A percentile compares a stretch with the other conserved stretches of the same genome.
phyloP scores from a whole-genome alignment of 1,140 invertebrate species.

The Drosophila novamexicana region DNA sequence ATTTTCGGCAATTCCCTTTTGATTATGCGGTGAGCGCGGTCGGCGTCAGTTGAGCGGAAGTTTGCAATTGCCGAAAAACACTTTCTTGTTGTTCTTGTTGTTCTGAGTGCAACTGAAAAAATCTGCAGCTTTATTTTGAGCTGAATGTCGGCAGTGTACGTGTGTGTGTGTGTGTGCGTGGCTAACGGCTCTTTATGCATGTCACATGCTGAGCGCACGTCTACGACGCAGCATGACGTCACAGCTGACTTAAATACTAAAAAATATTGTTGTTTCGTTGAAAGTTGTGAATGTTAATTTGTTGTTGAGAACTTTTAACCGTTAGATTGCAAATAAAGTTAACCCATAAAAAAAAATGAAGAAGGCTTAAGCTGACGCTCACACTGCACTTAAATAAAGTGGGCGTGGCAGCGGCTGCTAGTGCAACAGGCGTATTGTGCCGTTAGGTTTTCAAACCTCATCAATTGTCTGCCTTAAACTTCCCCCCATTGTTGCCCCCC shows the following conservation, averaged over 20 bases:
- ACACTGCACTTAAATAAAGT: constrained; percentile 36
- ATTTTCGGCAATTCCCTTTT: constrained; percentile 22
- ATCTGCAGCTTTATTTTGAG: constrained; percentile 1
- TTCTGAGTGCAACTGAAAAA: not conserved
- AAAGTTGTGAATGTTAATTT: not conserved
- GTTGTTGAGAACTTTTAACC: too few relatives aligned
- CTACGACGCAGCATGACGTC: not conserved
- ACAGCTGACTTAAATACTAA: not conserved
- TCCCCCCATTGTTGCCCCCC: not conserved
- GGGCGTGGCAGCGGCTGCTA: constrained; percentile 27
- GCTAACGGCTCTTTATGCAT: constrained; percentile 6
- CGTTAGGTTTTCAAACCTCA: constrained; percentile 67
- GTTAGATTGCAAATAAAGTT: too few relatives aligned
- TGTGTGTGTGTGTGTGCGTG: not conserved
- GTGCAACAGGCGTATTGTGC: constrained; percentile 31
- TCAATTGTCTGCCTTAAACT: constrained; percentile 65
- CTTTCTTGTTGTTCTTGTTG: not conserved
- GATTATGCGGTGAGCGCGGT: constrained; percentile 1
- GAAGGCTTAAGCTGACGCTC: not conserved
- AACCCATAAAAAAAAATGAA: not conserved
- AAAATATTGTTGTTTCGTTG: not conserved
- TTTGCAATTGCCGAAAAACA: not conserved
- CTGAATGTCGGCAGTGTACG: not conserved
- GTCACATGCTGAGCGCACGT: not conserved
- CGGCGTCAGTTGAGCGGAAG: not conserved